These are phyloP conservation scores for Neogale vison DNA, from an alignment of 2,113 vertebrate genomes.

Conservation along the genomic window DNA sequence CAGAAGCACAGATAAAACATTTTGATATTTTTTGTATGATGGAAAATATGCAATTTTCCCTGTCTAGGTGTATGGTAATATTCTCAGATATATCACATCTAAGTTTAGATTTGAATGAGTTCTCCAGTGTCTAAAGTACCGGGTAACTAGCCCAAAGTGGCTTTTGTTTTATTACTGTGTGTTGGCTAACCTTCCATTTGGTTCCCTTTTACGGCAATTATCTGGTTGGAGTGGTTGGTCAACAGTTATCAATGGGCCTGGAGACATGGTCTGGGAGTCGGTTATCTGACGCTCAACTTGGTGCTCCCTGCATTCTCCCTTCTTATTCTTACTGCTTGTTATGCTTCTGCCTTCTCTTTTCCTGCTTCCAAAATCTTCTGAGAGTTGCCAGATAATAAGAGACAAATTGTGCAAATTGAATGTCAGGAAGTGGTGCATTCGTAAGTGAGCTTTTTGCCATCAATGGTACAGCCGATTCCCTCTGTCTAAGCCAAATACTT, in stretches of 20 bases:
- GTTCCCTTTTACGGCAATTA: neutral
- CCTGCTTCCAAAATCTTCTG: slow-evolving; percentile 74
- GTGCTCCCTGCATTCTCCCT: neutral
- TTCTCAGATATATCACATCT: slow-evolving; percentile 31
- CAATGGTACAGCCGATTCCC: slow-evolving; percentile 68
- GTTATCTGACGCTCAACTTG: neutral
- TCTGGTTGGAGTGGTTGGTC: slow-evolving; percentile 1
- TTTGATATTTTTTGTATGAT: slow-evolving; percentile 65
- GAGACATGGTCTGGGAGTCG: neutral
- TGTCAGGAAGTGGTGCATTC: slow-evolving; percentile 77
- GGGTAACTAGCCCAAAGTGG: neutral
- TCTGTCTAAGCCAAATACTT: slow-evolving; percentile 73
- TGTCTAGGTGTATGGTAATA: slow-evolving; percentile 62
- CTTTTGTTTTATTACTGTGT: neutral
- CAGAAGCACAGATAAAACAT: slow-evolving; percentile 79
- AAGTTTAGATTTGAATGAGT: slow-evolving; percentile 46
- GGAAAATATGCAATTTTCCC: slow-evolving; percentile 53
- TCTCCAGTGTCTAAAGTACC: slow-evolving; percentile 20
- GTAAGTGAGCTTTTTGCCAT: slow-evolving; percentile 77
- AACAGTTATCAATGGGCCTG: neutral
- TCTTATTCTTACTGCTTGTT: slow-evolving; percentile 56
- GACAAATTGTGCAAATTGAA: slow-evolving; percentile 83
- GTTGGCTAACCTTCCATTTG: neutral
- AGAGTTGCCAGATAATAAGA: slow-evolving; percentile 80
- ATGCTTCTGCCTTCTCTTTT: slow-evolving; percentile 58